A percentile compares a stretch with the other conserved stretches of the same genome.
Conservation (phyloP, 2,113 vertebrate genomes). For the Phainopepla nitens region DNA sequence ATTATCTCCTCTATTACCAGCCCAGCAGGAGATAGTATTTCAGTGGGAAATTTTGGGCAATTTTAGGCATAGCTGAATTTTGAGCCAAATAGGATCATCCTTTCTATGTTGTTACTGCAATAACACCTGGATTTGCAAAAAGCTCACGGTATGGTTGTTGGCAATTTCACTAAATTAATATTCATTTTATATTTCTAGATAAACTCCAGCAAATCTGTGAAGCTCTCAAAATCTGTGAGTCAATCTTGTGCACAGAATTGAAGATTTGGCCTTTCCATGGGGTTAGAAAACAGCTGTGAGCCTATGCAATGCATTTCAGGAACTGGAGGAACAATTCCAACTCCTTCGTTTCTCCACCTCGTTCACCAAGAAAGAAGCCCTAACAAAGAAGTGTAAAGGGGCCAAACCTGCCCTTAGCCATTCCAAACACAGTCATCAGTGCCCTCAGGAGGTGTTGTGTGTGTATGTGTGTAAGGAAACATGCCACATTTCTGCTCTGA, state of each 20-base stretch:
- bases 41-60: not conserved
- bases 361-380: not conserved
- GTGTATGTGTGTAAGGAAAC: not conserved
- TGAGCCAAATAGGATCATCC: not conserved
- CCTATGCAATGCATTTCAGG: not conserved
- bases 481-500: not conserved
- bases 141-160: not conserved
- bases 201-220: not conserved
- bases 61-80: not conserved
- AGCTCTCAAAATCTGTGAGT: not conserved
- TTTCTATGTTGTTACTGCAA: not conserved
- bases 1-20: not conserved
- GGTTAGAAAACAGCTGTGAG: not conserved
- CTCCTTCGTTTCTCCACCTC: not conserved
- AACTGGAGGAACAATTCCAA: not conserved
- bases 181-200: not conserved
- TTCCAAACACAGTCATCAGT: not conserved
- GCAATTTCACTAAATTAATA: not conserved
- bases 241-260: not conserved
- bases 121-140: not conserved
- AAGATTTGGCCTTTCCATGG: not conserved
- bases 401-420: not conserved
- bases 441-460: not conserved
- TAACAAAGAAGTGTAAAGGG: not conserved
- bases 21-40: not conserved